A percentile compares a stretch with the other conserved stretches of the same genome.
phyloP scores from a whole-genome alignment of 35 echinoderm and acorn worm species.

The Ophioderma brevispina region DNA sequence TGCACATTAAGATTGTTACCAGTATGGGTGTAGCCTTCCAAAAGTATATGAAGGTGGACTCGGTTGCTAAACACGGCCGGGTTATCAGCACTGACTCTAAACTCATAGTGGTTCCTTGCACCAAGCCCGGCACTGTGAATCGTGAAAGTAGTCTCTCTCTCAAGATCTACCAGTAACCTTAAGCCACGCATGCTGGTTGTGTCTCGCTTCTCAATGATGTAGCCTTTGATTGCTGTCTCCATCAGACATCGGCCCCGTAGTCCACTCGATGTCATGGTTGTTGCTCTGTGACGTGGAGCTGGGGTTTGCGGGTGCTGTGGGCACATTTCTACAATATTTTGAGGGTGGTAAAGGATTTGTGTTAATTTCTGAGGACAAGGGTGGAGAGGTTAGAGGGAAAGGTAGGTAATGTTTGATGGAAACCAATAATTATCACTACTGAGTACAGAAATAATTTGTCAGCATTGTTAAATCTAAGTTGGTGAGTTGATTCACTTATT shows the following conservation, averaged over 20 bases:
- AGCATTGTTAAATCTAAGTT: no score
- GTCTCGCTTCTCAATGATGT: conserved; percentile 74
- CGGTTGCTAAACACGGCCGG: conserved; percentile 58
- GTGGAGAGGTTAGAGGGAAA: no score
- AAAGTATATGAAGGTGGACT: conserved; percentile 49
- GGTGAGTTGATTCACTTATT: no score
- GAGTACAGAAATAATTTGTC: not conserved
- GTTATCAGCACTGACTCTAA: conserved; percentile 79
- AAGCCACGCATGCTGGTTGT: conserved; percentile 49
- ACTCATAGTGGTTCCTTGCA: conserved; percentile 57
- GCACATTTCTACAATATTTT: conserved; percentile 64
- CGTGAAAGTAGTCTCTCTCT: conserved; percentile 54
- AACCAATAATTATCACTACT: not conserved
- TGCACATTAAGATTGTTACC: no score
- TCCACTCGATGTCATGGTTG: conserved; percentile 52
- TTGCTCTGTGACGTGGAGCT: conserved; percentile 36
- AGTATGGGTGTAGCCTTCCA: conserved; percentile 55
- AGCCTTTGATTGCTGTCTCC: conserved; percentile 66
- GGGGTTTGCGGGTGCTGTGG: conserved; percentile 57
- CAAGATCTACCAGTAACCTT: conserved; percentile 31
- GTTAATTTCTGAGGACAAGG: no score
- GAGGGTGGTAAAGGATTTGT: not conserved
- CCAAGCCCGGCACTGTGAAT: conserved; percentile 59
- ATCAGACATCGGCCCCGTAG: conserved; percentile 56
- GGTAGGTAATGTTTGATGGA: no score